Evolutionary conservation across 2,113 vertebrate genomes (phyloP).

Genomic region (Emydocephalus ijimae): DNA sequence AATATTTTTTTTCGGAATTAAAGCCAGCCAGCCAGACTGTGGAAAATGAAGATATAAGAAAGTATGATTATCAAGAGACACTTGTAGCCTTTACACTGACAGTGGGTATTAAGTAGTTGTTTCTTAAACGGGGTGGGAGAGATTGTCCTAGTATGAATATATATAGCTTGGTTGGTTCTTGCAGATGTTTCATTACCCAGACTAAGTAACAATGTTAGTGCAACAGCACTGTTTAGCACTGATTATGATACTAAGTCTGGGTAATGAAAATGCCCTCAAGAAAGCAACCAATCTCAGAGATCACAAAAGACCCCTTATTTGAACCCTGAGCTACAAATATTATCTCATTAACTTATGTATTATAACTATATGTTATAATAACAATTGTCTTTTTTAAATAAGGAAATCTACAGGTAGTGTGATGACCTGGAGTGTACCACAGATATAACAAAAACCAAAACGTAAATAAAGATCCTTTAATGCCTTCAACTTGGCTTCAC

Average conservation of each 20-base stretch:
- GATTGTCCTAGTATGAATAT: neutral
- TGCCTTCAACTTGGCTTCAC: no score
- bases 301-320: neutral
- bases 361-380: neutral
- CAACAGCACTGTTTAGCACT: neutral
- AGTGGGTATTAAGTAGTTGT: neutral
- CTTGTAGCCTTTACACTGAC: neutral
- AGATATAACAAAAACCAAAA: no score
- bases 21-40: neutral
- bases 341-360: neutral
- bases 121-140: neutral
- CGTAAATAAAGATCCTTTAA: no score
- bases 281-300: neutral
- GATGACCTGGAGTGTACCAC: no score
- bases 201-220: neutral
- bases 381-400: neutral
- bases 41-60: neutral
- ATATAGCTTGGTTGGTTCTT: no score
- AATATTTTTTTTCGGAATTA: neutral
- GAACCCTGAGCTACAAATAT: neutral
- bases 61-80: neutral
- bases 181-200: no score
- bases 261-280: neutral
- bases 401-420: neutral
- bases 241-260: neutral